Base-by-base conservation (phyloP, 1,140 invertebrate genomes). In the Piezodorus guildinii region DNA sequence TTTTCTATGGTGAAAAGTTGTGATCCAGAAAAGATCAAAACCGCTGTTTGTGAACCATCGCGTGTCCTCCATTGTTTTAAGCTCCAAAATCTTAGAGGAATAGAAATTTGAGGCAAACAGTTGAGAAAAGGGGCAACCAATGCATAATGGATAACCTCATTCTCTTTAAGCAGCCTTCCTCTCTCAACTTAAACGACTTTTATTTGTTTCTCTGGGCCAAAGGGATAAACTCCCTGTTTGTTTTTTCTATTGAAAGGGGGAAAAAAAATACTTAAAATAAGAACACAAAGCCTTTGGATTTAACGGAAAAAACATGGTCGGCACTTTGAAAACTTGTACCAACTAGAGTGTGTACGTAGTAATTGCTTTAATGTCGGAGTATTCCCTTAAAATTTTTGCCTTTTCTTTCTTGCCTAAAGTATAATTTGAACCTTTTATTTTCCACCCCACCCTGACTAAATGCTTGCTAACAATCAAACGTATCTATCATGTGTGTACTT, bases 401-500 rank as follows among this genome's bases (percentile, higher is more conserved):
- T 49, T 49, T 49, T 21, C 46, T 49, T 49, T 49, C 46, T 49
- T 19, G 21, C 21, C 21, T 19, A 49, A 19, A 19, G 46, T 19
- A 19, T 49, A 19, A 49, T 49, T 49, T 49, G 21, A 19, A 23
- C 15, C 23, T 56, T 56, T 56, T 56, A 56, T 56, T 56, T 25
- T 56, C 23, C 23, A 56, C n/a, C 46, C 46, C 52, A 56, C 14
- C 52, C 52, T 23, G 14, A 56, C 19, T 19, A 56, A 23, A 23
- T 56, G 52, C 52, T 56, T 56, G 52, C 52, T 23, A 56, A 56
- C 52, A 56, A 56, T 56, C 52, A 56, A 56, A 56, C 52, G 52
- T 56, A 56, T 56, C 52, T 56, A 23, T 56, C 52, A 56, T 56
- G 52, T 56, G 52, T 56, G 52, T 56, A 56, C 52, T 56, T 23